Conservation (phyloP, 2,797 vertebrate genomes). For the Chaetophractus vellerosus region DNA sequence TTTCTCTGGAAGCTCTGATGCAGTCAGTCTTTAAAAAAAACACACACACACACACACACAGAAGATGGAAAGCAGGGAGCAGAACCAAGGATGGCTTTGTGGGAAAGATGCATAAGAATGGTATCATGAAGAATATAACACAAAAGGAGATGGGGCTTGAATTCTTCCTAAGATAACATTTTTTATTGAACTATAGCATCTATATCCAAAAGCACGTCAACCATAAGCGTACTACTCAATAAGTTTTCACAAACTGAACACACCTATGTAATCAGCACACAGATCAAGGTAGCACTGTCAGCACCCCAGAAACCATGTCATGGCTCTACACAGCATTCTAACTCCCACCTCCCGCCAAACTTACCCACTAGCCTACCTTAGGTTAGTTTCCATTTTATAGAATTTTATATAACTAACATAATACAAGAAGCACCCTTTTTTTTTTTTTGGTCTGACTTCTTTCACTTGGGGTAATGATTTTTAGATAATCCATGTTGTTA, state of each 20-base stretch:
- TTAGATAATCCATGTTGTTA: no score
- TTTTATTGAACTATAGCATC: not conserved
- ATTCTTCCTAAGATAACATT: not conserved
- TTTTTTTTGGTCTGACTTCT: no score
- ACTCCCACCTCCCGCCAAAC: not conserved
- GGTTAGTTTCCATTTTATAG: no score
- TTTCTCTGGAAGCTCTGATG: not conserved
- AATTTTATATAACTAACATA: no score
- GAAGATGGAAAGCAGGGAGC: not conserved
- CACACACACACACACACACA: not conserved
- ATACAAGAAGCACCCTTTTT: no score
- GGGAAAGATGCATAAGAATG: not conserved
- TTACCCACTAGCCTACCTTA: not conserved
- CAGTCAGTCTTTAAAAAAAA: not conserved
- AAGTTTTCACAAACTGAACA: slow-evolving; percentile 16
- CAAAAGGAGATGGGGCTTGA: not conserved
- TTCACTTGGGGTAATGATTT: no score
- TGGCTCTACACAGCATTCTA: not conserved
- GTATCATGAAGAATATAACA: not conserved
- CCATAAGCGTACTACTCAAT: not conserved
- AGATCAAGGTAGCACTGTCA: not conserved
- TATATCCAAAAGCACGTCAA: not conserved
- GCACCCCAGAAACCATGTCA: not conserved
- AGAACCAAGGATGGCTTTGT: not conserved
- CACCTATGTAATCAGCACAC: not conserved